Conservation (phyloP, 2,797 vertebrate species). For the Tapera naevia region DNA sequence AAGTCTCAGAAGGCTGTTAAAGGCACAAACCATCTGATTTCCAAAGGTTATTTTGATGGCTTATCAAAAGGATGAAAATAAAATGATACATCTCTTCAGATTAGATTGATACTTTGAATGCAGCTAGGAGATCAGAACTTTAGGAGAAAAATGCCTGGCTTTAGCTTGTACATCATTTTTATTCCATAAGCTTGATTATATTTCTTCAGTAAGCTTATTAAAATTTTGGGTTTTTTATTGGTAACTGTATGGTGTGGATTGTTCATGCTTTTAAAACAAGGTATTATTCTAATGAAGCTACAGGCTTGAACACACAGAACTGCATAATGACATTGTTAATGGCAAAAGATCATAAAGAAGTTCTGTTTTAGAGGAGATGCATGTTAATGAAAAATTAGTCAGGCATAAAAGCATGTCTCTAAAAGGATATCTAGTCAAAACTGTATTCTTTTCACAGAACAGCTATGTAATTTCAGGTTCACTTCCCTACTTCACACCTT, state of each 20-base stretch:
- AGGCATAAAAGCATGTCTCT: neutral
- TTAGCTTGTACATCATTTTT: neutral
- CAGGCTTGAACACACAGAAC: neutral
- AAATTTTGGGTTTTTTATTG: neutral
- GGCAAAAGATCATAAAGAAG: neutral
- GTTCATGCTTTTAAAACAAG: neutral
- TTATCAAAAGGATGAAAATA: slow-evolving; percentile 67
- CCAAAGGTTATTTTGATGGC: slow-evolving; percentile 57
- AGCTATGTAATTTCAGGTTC: neutral
- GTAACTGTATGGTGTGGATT: neutral
- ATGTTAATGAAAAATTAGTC: neutral
- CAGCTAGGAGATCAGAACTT: slow-evolving; percentile 15
- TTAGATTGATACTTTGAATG: slow-evolving; percentile 35
- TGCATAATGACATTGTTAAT: neutral
- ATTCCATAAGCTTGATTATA: neutral
- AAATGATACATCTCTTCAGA: slow-evolving; percentile 25
- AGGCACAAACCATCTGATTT: slow-evolving; percentile 56
- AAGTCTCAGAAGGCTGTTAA: slow-evolving; percentile 58
- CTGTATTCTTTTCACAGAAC: neutral
- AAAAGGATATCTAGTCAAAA: neutral
- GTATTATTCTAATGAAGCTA: neutral
- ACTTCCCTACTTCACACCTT: neutral
- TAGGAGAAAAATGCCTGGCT: neutral
- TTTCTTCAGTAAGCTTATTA: neutral
- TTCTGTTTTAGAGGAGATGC: neutral